Conservation (phyloP, 2,113 vertebrate species). For the Chloroceryle aenea region DNA sequence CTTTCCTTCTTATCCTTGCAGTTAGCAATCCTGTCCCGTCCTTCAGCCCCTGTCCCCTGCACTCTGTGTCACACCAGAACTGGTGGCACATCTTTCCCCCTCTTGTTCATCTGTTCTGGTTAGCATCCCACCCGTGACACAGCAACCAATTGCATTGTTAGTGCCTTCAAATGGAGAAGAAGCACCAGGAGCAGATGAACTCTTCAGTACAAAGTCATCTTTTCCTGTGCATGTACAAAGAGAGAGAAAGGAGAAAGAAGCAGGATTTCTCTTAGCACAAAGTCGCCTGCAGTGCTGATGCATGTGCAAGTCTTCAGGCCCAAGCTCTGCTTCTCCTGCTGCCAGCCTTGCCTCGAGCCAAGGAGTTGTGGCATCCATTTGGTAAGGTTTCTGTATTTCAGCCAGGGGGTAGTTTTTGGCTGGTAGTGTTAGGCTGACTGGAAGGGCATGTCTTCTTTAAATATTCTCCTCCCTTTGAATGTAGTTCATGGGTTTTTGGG, state of each 20-base stretch:
- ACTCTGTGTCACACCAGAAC: background rate
- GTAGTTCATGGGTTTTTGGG: background rate
- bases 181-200: background rate
- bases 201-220: background rate
- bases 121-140: background rate
- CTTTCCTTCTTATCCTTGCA: background rate
- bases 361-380: background rate
- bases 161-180: background rate
- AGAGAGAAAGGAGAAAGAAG: background rate
- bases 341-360: background rate
- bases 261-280: background rate
- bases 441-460: background rate
- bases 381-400: background rate
- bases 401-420: background rate
- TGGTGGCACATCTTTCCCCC: background rate
- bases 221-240: background rate
- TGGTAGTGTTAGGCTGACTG: background rate
- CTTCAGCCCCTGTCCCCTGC: fast-evolving
- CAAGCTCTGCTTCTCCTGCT: background rate
- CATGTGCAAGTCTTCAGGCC: background rate
- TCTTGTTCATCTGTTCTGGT: background rate
- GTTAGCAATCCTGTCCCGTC: background rate
- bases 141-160: background rate
- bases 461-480: background rate
- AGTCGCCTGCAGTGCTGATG: background rate